These are phyloP conservation scores for Cephus runcator DNA, from an alignment of 2,888 invertebrate genomes.

Conservation along the genomic window DNA sequence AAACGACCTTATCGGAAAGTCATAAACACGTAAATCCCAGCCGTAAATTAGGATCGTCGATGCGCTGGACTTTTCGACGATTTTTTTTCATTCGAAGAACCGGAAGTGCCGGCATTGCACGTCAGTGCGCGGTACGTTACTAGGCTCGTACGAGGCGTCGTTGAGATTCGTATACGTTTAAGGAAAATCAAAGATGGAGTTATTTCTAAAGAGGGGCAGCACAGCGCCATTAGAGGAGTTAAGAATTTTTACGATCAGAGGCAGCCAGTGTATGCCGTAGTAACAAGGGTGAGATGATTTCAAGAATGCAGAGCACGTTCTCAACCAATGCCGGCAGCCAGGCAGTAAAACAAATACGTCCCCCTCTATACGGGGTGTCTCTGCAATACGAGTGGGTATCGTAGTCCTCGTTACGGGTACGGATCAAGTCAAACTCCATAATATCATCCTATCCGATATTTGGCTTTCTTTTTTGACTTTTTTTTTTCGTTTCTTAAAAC, in stretches of 20 bases:
- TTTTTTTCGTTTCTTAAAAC: not conserved
- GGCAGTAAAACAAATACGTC: slow-evolving; percentile 66
- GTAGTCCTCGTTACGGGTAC: slow-evolving; percentile 46
- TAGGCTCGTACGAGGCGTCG: too few species aligned
- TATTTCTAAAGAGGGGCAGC: slow-evolving; percentile 25
- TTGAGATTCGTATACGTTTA: not conserved
- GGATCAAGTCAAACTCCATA: slow-evolving; percentile 38
- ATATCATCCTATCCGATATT: not conserved
- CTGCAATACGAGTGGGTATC: slow-evolving; percentile 15
- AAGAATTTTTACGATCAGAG: slow-evolving; percentile 51
- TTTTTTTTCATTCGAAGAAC: too few species aligned
- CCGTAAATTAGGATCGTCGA: slow-evolving; percentile 65
- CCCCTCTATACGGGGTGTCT: slow-evolving; percentile 54
- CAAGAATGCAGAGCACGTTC: slow-evolving; percentile 64
- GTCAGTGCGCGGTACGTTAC: too few species aligned
- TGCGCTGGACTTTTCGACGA: slow-evolving; percentile 48
- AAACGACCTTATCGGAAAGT: slow-evolving; percentile 62
- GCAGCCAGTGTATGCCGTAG: slow-evolving; percentile 33
- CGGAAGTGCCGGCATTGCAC: too few species aligned
- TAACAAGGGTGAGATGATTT: slow-evolving; percentile 62
- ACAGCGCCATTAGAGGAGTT: slow-evolving; percentile 52
- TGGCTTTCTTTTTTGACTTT: not conserved
- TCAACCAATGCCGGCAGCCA: slow-evolving; percentile 64
- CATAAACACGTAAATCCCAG: slow-evolving; percentile 62
- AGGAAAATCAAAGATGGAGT: slow-evolving; percentile 32